Conservation (phyloP, 1,140 invertebrate species). For the Lasaia peninsularis region DNA sequence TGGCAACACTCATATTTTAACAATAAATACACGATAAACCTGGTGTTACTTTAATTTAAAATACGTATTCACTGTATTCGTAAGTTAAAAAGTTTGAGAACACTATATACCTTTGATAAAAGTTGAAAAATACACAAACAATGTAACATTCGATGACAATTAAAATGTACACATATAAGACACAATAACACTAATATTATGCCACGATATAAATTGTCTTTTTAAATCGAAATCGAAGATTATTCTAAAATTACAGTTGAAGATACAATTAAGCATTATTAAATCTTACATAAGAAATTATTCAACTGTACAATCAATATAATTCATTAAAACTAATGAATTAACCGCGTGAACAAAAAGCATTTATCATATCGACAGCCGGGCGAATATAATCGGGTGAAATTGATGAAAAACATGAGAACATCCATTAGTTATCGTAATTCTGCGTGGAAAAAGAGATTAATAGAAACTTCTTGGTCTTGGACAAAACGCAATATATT, state of each 20-base stretch:
- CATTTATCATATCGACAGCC: slow-evolving; percentile 8
- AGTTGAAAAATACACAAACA: slow-evolving; percentile 26
- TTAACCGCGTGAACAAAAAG: slow-evolving; percentile 8
- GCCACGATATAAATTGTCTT: slow-evolving; percentile 57
- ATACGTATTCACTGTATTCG: slow-evolving; percentile 21
- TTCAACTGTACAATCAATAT: slow-evolving; percentile 18
- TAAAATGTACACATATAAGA: slow-evolving; percentile 38
- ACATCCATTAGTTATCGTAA: slow-evolving; percentile 8
- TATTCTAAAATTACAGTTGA: slow-evolving; percentile 26
- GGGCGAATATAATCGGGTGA: not conserved
- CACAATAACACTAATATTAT: slow-evolving; percentile 44
- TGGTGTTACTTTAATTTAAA: slow-evolving; percentile 41
- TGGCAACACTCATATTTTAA: slow-evolving; percentile 76
- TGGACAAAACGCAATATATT: not conserved
- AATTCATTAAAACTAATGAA: slow-evolving; percentile 5
- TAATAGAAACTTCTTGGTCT: not conserved
- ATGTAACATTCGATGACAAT: slow-evolving; percentile 36
- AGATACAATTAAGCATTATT: slow-evolving; percentile 20
- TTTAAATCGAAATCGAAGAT: slow-evolving; percentile 46
- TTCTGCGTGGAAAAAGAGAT: slow-evolving; percentile 1
- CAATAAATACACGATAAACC: slow-evolving; percentile 62
- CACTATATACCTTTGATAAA: slow-evolving; percentile 13
- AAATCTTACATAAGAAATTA: slow-evolving; percentile 22
- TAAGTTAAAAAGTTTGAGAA: slow-evolving; percentile 15
- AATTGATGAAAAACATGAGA: slow-evolving; percentile 4